Base-by-base conservation (phyloP, 2,888 invertebrate genomes). In the Cephus nigrinus region DNA sequence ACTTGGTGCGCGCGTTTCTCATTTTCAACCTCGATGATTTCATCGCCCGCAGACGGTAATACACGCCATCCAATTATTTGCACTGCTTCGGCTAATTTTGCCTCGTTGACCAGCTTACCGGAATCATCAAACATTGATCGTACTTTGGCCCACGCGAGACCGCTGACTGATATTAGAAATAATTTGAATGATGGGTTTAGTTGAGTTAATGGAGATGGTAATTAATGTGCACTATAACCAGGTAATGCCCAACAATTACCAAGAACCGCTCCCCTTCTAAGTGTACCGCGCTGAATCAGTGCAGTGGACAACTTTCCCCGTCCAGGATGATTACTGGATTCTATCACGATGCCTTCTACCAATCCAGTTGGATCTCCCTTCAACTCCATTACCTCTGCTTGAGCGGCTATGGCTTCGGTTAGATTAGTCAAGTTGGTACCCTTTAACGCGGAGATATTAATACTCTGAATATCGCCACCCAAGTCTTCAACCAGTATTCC, bases 21-120 rank as follows among this genome's bases (percentile, higher is more conserved):
- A 1, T 93, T 94, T 81, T 94, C 94, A 4, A 98, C 97, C 93
- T 99, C 96, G 11, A 98, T 91, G 68, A 99, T 95, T 76, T 94
- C 92, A 84, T 98, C 98, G 0, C 99, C 99, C 15, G 98, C 97
- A 0, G 95, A 90, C 0, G 99, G 99, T 82, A 99, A 88, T 82
- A 96, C 96, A 82, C 95, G 94, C 99, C 99, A 99, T 4, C 99
- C 99, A 75, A 96, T 93, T 75, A 98, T 95, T 89, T 97, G 96
- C 0, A 95, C 97, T 0, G 98, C 97, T 2, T 94, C 94, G 0
- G 97, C 94, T 0, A 98, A 97, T n/a, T 93, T 92, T 0, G 96
- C 98, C 85, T 93, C 92, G 11, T 92, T 91, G 1, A 98, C 81
- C 0, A 93, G 91, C 3, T 93, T 91, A 0, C 97, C 97, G 55